phyloP scores from a whole-genome alignment of 2,797 vertebrate species.

The Pterois miles region DNA sequence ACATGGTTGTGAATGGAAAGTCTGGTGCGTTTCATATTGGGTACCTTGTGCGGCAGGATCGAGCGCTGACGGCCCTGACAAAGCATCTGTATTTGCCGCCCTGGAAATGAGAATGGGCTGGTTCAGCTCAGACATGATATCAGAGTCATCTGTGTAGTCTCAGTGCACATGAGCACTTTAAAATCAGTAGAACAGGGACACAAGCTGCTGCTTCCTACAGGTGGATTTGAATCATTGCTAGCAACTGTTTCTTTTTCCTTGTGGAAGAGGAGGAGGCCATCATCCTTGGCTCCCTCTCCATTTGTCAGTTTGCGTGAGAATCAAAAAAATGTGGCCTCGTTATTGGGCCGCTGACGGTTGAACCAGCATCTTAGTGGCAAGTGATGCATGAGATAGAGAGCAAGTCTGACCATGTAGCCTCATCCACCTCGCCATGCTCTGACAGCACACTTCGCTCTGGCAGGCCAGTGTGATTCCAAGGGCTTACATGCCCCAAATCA shows the following conservation, averaged over 20 bases:
- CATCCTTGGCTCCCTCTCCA: constrained; percentile 50
- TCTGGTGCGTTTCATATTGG: too few species aligned
- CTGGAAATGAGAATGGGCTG: too few species aligned
- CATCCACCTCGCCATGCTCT: constrained; percentile 62
- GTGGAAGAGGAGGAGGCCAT: constrained; percentile 31
- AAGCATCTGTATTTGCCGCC: fast-evolving
- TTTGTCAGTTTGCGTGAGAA: constrained; percentile 69
- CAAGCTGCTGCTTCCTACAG: constrained; percentile 43
- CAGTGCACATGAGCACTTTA: background rate
- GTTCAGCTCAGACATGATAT: background rate
- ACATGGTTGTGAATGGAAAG: too few species aligned
- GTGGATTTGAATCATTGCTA: constrained; percentile 42
- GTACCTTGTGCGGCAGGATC: too few species aligned
- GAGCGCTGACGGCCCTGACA: too few species aligned
- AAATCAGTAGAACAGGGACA: constrained; percentile 4
- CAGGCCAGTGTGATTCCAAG: constrained; percentile 77
- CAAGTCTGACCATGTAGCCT: constrained; percentile 70
- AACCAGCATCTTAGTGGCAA: constrained; percentile 73
- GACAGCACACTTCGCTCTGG: constrained; percentile 75
- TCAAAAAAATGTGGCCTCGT: constrained; percentile 66
- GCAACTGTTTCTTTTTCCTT: constrained; percentile 19
- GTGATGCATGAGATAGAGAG: constrained; percentile 77
- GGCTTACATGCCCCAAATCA: constrained; percentile 86
- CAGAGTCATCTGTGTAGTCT: background rate
- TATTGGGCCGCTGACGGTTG: constrained; percentile 64